Percentiles rank a stretch among this genome's conserved stretches.
Conservation (phyloP, 1,140 invertebrate genomes). For the Drosophila sturtevanti region DNA sequence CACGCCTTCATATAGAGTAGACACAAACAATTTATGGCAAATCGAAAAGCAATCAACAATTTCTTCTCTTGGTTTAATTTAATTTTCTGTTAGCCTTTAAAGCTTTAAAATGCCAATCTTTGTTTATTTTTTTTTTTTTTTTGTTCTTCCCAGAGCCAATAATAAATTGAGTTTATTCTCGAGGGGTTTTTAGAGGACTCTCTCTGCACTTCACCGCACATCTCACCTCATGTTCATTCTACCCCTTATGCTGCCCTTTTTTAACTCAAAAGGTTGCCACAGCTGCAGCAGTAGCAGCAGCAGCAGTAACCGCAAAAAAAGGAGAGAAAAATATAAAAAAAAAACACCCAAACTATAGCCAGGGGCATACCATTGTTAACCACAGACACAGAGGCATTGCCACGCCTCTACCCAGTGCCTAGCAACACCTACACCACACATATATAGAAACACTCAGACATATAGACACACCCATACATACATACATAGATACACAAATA, state of each 20-base stretch:
- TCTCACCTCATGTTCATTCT: neutral
- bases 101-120: conserved; percentile 77
- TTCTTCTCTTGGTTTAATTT: conserved; percentile 69
- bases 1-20: conserved; percentile 13
- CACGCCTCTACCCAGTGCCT: conserved; percentile 18
- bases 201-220: neutral
- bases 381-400: conserved; percentile 59
- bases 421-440: neutral
- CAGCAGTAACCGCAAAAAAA: conserved; percentile 50
- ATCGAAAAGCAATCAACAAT: conserved; percentile 59
- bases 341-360: conserved; percentile 63
- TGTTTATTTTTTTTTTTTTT: conserved; percentile 22
- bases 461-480: neutral
- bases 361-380: conserved; percentile 69
- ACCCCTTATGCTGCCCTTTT: conserved; percentile 1
- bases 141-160: conserved; percentile 57
- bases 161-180: conserved; percentile 80
- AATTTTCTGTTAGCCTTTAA: conserved; percentile 56
- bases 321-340: too few relatives aligned
- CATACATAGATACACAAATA: neutral
- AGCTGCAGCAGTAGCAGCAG: conserved; percentile 49
- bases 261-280: conserved; percentile 42
- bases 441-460: neutral
- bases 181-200: conserved; percentile 23
- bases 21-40: conserved; percentile 54